Conservation (phyloP, 2,113 vertebrate genomes). For the Xenotilapia leptura region DNA sequence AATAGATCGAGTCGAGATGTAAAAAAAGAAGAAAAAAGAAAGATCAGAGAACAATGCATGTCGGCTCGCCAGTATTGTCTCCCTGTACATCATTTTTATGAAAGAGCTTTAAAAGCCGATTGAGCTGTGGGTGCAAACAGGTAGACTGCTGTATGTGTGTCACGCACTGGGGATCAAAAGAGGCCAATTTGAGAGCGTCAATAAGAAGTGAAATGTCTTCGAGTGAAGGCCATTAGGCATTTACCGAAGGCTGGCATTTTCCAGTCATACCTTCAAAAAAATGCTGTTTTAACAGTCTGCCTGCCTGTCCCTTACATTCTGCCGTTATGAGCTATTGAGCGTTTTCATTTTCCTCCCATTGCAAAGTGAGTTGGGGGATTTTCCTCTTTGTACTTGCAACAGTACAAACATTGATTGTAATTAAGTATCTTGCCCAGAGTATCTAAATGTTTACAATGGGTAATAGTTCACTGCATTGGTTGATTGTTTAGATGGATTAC, state of each 20-base stretch:
- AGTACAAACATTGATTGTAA: constrained; percentile 67
- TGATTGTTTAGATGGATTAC: constrained; percentile 65
- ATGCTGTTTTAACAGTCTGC: constrained; percentile 24
- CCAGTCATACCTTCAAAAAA: constrained; percentile 36
- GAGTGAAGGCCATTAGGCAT: constrained; percentile 41
- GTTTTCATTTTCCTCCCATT: constrained; percentile 36
- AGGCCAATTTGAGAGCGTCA: constrained; percentile 50
- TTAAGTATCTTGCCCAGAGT: constrained; percentile 65
- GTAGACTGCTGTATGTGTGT: constrained; percentile 46
- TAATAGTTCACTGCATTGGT: constrained; percentile 59
- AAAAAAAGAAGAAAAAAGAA: background rate
- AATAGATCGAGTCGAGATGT: background rate
- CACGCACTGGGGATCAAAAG: constrained; percentile 51
- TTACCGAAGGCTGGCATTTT: constrained; percentile 52
- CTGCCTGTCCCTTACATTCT: constrained; percentile 28
- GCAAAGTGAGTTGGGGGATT: constrained; percentile 37
- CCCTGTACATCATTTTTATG: background rate
- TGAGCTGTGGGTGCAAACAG: constrained; percentile 30
- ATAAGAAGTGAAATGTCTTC: constrained; percentile 53
- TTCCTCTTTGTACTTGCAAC: constrained; percentile 42
- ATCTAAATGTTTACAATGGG: constrained; percentile 68
- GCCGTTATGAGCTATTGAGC: constrained; percentile 49
- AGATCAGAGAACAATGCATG: background rate
- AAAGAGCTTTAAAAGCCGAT: constrained; percentile 6
- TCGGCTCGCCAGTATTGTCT: background rate